Base-by-base conservation (phyloP, 2,888 invertebrate genomes). In the Scaptodrosophila latifasciaeformis region DNA sequence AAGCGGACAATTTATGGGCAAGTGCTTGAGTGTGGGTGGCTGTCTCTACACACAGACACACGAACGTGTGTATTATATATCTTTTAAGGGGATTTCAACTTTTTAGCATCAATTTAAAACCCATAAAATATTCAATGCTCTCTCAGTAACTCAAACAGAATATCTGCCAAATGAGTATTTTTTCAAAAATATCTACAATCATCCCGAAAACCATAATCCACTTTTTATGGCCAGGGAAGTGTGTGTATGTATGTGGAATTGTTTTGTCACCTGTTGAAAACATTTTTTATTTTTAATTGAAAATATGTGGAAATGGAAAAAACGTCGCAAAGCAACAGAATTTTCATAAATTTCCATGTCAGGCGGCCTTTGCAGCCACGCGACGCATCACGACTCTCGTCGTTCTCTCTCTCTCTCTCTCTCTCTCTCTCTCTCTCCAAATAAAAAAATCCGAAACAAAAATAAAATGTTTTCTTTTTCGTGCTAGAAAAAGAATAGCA, bases 201-300 rank as follows among this genome's bases (percentile, higher is more conserved):
- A 27, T 44, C 17, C 15, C 44, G 2, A 12, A 15, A 17, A 9
- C 9, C 46, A 43, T 67, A 70, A 69, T 65, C 57, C 49, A 55
- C 44, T 51, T 71, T 51, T 35, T 59, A 59, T 45, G 52, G 48
- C 24, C 52, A 46, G 49, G 59, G 58, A 56, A 59, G 57, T 49
- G 63, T 43, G 46, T 30, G 43, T 43, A 30, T 56, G 2, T 34
- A 19, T 37, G 49, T 51, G 46, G 52, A 79, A 72, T 67, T 81
- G 82, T 82, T 82, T 68, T 76, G 81, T 82, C 79, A 79, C 82
- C 82, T 79, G 79, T 69, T 79, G 57, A 63, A 65, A 64, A 70
- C 70, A 79, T 81, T 79, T 79, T 75, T 81, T 79, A 69, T 59
- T 56, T 59, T 45, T 60, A 62, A 58, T 62, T 74, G 59, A 52